These are phyloP conservation scores for Sorex maritimensis DNA, from an alignment of 2,797 vertebrate genomes.

Conservation along the genomic window DNA sequence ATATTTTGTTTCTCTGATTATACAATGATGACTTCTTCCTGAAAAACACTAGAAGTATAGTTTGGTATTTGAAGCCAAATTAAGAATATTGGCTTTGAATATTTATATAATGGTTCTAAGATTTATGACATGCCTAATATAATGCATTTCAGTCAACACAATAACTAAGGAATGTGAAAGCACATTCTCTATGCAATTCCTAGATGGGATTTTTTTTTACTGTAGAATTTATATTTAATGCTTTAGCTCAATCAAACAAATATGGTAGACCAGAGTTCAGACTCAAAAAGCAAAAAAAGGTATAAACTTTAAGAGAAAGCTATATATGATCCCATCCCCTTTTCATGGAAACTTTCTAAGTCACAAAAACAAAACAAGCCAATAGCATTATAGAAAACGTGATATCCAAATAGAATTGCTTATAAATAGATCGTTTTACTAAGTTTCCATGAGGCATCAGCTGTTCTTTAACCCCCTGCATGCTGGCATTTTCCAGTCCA, in stretches of 20 bases:
- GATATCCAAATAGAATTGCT: constrained; percentile 88
- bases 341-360: constrained; percentile 85
- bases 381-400: constrained; percentile 86
- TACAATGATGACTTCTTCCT: too few species aligned
- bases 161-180: background rate
- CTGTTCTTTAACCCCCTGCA: constrained; percentile 87
- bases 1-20: too few species aligned
- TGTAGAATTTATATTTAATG: background rate
- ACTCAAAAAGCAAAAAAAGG: constrained; percentile 4
- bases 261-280: background rate
- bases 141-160: background rate
- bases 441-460: constrained; percentile 89
- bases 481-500: constrained; percentile 84
- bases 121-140: background rate
- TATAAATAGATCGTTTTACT: constrained; percentile 89
- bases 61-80: background rate
- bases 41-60: background rate
- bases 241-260: background rate
- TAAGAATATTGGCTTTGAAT: background rate
- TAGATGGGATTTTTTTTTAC: background rate
- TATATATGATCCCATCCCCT: constrained; percentile 19
- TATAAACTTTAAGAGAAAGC: constrained; percentile 63
- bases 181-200: background rate
- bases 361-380: constrained; percentile 86
- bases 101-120: background rate